Percentiles rank a stretch among this genome's conserved stretches.
phyloP scores from a whole-genome alignment of 2,797 vertebrate genomes.

The Aldrovandia affinis region DNA sequence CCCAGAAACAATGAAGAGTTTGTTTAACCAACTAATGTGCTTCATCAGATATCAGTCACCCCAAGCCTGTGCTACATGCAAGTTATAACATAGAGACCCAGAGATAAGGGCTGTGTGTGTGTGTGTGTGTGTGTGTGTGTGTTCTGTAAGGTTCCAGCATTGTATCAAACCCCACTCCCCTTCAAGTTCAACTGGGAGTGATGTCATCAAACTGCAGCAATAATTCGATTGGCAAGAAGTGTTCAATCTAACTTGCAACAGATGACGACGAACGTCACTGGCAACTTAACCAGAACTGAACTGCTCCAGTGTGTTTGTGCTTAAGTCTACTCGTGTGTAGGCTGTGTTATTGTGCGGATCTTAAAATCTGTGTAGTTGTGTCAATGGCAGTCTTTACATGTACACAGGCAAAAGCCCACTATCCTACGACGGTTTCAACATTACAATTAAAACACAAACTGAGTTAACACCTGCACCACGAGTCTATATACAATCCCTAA shows the following conservation, averaged over 20 bases:
- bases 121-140: neutral
- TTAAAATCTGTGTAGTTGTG: neutral
- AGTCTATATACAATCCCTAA: neutral
- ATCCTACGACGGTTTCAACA: neutral
- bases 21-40: neutral
- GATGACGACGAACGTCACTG: neutral
- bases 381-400: neutral
- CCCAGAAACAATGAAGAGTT: neutral
- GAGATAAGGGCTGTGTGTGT: neutral
- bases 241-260: neutral
- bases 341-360: neutral
- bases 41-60: slow-evolving; percentile 37
- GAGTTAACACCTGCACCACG: neutral
- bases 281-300: neutral
- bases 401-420: neutral
- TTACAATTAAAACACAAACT: neutral
- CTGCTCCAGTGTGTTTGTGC: neutral
- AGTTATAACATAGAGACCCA: slow-evolving; percentile 28
- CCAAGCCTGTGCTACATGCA: slow-evolving; percentile 26
- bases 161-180: neutral
- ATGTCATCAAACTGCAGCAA: slow-evolving; percentile 12
- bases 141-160: neutral
- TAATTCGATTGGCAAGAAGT: neutral
- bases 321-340: too few relatives aligned
- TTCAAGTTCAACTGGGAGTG: neutral